These are phyloP conservation scores for Gallinago undulata DNA, from an alignment of 2,113 vertebrate genomes.

Conservation along the genomic window DNA sequence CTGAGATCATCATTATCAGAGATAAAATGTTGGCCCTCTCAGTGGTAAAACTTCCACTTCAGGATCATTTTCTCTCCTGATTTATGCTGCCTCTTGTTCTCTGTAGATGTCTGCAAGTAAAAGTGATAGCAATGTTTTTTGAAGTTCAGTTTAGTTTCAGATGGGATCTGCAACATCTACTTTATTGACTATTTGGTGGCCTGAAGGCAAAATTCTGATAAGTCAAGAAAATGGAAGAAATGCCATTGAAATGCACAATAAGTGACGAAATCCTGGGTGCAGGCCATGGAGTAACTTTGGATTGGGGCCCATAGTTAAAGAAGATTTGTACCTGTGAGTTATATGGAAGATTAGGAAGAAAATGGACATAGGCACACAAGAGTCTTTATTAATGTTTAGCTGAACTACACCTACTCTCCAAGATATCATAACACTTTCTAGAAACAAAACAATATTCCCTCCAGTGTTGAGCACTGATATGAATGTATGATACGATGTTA, in stretches of 20 bases:
- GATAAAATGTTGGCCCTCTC: background rate
- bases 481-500: constrained; percentile 33
- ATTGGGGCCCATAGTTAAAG: background rate
- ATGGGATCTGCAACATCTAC: background rate
- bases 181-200: background rate
- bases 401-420: background rate
- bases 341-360: background rate
- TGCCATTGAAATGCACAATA: background rate
- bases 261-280: background rate
- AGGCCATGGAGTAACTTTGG: background rate
- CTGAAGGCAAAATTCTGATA: background rate
- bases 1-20: background rate
- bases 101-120: background rate
- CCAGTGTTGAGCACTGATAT: background rate
- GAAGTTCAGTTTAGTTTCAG: background rate
- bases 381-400: background rate
- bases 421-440: constrained; percentile 25
- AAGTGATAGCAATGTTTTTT: background rate
- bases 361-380: background rate
- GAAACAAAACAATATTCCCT: constrained; percentile 11
- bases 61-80: background rate
- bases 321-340: background rate
- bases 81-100: background rate
- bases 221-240: background rate
- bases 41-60: background rate